phyloP scores from a whole-genome alignment of 2,888 invertebrate genomes.

The Ochropacha duplaris region DNA sequence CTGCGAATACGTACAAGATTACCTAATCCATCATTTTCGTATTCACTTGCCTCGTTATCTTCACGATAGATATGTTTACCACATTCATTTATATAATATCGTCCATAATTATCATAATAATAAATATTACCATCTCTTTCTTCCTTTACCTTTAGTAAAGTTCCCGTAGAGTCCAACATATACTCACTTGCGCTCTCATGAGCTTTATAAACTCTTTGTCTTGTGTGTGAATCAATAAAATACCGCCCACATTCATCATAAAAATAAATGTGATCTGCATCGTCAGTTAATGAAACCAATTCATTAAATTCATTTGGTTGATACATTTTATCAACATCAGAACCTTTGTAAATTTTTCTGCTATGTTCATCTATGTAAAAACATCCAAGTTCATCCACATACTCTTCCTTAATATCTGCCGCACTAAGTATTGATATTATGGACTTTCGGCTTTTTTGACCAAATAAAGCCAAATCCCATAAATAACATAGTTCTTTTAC shows the following conservation, averaged over 20 bases:
- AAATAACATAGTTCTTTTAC: constrained; percentile 67
- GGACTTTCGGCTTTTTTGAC: constrained; percentile 60
- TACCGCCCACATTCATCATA: constrained; percentile 76
- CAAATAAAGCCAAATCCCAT: constrained; percentile 69
- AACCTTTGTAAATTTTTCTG: constrained; percentile 68
- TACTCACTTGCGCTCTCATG: constrained; percentile 68
- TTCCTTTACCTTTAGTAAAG: constrained; percentile 67
- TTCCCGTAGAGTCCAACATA: constrained; percentile 68
- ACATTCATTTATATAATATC: constrained; percentile 64
- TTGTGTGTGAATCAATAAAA: constrained; percentile 55
- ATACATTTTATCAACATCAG: constrained; percentile 53
- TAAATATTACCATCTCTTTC: constrained; percentile 59
- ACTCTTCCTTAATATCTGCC: constrained; percentile 64
- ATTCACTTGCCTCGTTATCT: constrained; percentile 63
- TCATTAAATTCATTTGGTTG: constrained; percentile 66
- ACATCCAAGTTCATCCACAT: constrained; percentile 64
- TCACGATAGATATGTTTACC: constrained; percentile 75
- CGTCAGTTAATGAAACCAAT: constrained; percentile 66
- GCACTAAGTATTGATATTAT: constrained; percentile 72
- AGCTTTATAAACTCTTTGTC: constrained; percentile 69
- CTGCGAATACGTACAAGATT: constrained; percentile 74
- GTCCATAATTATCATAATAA: constrained; percentile 71
- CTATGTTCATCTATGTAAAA: constrained; percentile 66
- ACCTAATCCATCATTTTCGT: constrained; percentile 75
- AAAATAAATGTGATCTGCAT: constrained; percentile 60